Evolutionary conservation across 2,797 vertebrate species (phyloP), one percentile per base, ranked within the genome.

Genomic region (Poecile montanus): DNA sequence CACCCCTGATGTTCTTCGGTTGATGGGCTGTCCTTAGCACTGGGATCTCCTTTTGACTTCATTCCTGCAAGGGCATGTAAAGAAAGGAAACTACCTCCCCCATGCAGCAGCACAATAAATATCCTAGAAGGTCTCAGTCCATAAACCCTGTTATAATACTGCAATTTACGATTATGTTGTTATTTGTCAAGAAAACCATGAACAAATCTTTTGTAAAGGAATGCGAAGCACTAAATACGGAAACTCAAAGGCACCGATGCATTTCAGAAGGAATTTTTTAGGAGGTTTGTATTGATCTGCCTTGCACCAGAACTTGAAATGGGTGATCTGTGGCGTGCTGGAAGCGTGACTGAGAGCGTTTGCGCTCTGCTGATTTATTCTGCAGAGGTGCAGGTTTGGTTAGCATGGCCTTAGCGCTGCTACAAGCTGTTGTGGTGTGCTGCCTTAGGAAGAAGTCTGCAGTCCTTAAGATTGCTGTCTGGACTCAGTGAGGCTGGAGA

Each of bases 131-230:
- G 88, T 80, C 50, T 70, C 81, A 71, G 65, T 36, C 72, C 72
- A 74, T 88, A 83, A 89, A 92, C 80, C 73, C 75, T 44, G 62
- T 75, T 94, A 62, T 25, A 78, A 83, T 91, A 73, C 61, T 30
- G 22, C 47, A 16, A 47, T 91, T 93, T 94, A 95, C 4, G 36
- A 56, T 73, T 76, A 56, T 62, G 58, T 81, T 73, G 44, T 79
- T 87, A 40, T 76, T 96, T 89, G 51, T 85, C 60, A 60, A n/a
- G 77, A 51, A 94, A 86, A 29, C 32, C 27, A 19, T 0, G 10
- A 80, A 40, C 63, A 44, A 42, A 54, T 79, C 38, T 82, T 87
- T 82, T 58, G 65, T 68, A 42, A 63, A 78, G 71, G 66, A 62
- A 60, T 15, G 20, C 1, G 12, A 36, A 56, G 27, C 0, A 3